These are phyloP conservation scores for Oscheius sp. DNA, from an alignment of 2,888 invertebrate species.

Conservation along the genomic window DNA sequence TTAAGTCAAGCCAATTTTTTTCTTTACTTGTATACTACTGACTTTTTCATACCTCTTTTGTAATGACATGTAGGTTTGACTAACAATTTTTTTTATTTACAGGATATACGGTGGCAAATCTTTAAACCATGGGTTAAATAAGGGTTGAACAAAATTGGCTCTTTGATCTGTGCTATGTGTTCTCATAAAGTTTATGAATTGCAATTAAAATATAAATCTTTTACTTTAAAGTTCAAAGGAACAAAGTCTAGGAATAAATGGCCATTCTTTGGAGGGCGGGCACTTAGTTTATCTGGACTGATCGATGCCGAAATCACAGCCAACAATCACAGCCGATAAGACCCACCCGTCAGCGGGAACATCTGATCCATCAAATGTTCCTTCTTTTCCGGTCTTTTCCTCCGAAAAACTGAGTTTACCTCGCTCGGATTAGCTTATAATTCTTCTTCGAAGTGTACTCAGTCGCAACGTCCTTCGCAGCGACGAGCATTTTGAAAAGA, in stretches of 20 bases:
- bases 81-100: conserved; percentile 1
- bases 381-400: neutral
- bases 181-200: conserved; percentile 2
- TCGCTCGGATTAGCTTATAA: neutral
- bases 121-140: neutral
- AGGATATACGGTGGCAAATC: conserved; percentile 6
- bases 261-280: neutral
- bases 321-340: neutral
- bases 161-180: conserved; percentile 6
- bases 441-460: neutral
- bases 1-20: conserved; percentile 1
- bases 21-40: neutral
- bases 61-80: neutral
- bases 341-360: conserved; percentile 1
- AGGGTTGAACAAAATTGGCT: conserved; percentile 1
- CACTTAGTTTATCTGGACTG: conserved; percentile 6
- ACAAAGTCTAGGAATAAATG: neutral
- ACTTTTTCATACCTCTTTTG: neutral
- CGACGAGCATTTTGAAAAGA: neutral
- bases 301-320: conserved; percentile 21
- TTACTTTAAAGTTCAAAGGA: neutral
- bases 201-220: neutral
- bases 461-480: neutral
- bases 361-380: neutral
- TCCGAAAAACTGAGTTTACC: neutral